Evolutionary conservation across 2,888 invertebrate genomes (phyloP), one percentile per base, ranked within the genome.

Genomic region (Synergus japonicus): DNA sequence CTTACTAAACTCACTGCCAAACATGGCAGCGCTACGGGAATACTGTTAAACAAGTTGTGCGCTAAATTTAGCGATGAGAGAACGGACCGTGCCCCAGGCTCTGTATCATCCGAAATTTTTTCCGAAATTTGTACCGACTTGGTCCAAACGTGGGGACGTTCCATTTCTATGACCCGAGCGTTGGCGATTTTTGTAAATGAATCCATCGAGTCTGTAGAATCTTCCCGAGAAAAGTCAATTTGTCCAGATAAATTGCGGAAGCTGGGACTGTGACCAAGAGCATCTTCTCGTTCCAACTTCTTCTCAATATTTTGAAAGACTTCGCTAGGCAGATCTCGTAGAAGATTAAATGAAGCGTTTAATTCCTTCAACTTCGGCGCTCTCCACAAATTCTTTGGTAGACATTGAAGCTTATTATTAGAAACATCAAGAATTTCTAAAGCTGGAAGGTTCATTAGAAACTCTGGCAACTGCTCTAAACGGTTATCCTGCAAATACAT

Each of bases 1-100:
- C 97, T 93, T 0, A 97, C 96, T 44, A 99, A 94, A 86, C 95
- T 95, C 0, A 98, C 96, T 7, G 98, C 98, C 79, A 97, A 93
- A 90, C 99, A 99, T 2, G 99, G 96, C 60, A 99, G 93, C 67
- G 97, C 96, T 1, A 95, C 94, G 0, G 99, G 99, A 81, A 99
- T 95, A 85, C 95, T 95, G 49, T 96, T 95, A 91, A 99, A 97
- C 86, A 96, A 94, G 93, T 99, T 99, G 93, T 98, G 97, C 0
- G 98, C 96, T 54, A 99, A 93, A 93, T 98, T 98, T 5, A 99
- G 93, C 0, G 96, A 94, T 1, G 95, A 94, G 12, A 97, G 92
- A 82, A 95, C 94, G 0, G 96, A 96, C 73, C 94, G 94, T 60
- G 93, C 93, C 77, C 94, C 94, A 4, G 93, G 92, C 76, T 94